Percentiles rank a stretch among this genome's conserved stretches.
Evolutionary conservation across 2,888 invertebrate genomes (phyloP).

Genomic region (Epicampocera succincta): DNA sequence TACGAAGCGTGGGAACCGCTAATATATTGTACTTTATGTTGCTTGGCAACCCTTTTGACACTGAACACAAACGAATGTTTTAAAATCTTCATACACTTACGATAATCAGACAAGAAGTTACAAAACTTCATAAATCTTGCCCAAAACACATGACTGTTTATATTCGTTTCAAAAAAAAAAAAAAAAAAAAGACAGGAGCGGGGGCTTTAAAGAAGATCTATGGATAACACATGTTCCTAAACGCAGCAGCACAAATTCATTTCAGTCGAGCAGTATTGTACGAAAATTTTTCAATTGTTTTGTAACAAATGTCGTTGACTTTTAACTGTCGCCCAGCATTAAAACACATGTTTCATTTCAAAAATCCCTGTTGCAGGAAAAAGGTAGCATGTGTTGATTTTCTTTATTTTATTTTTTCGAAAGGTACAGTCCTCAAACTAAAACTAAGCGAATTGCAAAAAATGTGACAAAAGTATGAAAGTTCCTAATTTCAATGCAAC

Average conservation of each 20-base stretch:
- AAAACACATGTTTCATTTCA: constrained; percentile 1
- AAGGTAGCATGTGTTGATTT: constrained; percentile 27
- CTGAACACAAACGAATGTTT: neutral
- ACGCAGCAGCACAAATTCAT: neutral
- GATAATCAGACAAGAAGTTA: constrained; percentile 1
- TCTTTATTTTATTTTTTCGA: too few relatives aligned
- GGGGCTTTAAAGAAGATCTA: constrained; percentile 18
- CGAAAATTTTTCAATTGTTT: constrained; percentile 27
- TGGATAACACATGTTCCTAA: constrained; percentile 49
- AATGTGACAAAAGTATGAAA: too few relatives aligned
- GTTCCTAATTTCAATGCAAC: too few relatives aligned
- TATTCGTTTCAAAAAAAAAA: neutral
- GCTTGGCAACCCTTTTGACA: constrained; percentile 3
- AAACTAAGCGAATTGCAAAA: too few relatives aligned
- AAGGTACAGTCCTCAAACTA: too few relatives aligned
- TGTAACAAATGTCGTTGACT: constrained; percentile 54
- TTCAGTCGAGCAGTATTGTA: neutral
- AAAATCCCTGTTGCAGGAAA: too few relatives aligned
- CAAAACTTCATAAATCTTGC: constrained; percentile 35
- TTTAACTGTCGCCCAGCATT: constrained; percentile 42
- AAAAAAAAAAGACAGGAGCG: neutral
- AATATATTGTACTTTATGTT: too few relatives aligned
- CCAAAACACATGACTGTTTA: constrained; percentile 12
- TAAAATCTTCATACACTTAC: constrained; percentile 31
- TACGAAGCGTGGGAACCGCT: too few relatives aligned